phyloP scores from a whole-genome alignment of 2,888 invertebrate species.

The Erebia palarica region DNA sequence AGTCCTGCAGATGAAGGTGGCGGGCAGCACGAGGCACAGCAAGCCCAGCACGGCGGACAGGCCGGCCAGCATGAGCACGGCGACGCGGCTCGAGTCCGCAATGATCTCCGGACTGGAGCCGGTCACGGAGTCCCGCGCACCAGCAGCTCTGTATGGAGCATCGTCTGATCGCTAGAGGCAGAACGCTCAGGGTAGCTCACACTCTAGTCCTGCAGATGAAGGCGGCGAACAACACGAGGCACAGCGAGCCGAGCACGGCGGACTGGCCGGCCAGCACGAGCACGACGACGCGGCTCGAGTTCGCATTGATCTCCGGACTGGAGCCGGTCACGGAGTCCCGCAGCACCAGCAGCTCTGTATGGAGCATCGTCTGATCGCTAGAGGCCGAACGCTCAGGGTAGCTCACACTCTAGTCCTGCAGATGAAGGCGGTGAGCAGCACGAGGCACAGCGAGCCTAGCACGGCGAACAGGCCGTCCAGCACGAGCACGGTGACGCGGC shows the following conservation, averaged over 20 bases:
- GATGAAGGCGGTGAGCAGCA: slow-evolving; percentile 79
- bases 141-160: slow-evolving; percentile 59
- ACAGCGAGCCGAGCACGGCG: too few species aligned
- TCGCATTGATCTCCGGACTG: slow-evolving; percentile 52
- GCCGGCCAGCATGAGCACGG: too few species aligned
- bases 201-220: too few species aligned
- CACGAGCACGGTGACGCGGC: slow-evolving; percentile 73
- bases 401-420: slow-evolving; percentile 82
- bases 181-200: too few species aligned
- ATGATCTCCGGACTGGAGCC: slow-evolving; percentile 53
- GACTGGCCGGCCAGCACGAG: too few species aligned
- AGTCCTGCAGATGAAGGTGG: too few species aligned
- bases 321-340: slow-evolving; percentile 71
- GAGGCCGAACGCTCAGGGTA: too few species aligned
- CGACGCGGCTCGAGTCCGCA: too few species aligned
- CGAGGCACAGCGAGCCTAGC: slow-evolving; percentile 70
- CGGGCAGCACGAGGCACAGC: too few species aligned
- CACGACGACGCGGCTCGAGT: too few species aligned
- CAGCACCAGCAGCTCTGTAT: slow-evolving; percentile 56
- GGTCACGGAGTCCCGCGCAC: slow-evolving; percentile 72
- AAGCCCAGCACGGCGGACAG: too few species aligned
- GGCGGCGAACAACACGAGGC: too few species aligned
- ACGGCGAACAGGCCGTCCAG: slow-evolving; percentile 80
- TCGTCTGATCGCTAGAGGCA: slow-evolving; percentile 62
- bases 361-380: slow-evolving; percentile 63